Percentiles rank a stretch among this genome's conserved stretches.
phyloP scores from a whole-genome alignment of 2,113 vertebrate genomes.

The Notothenia coriiceps region DNA sequence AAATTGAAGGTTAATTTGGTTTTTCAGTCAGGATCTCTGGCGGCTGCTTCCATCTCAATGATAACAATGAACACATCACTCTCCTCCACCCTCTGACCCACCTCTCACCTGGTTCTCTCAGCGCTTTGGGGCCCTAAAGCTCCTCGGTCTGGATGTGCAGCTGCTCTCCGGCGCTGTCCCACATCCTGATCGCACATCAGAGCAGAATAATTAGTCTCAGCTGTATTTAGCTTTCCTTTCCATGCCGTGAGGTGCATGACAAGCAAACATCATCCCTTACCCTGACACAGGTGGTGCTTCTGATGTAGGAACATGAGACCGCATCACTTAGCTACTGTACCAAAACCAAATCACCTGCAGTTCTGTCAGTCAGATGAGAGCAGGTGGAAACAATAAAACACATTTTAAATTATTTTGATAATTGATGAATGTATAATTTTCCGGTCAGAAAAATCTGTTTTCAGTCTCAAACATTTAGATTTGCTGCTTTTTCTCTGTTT shows the following conservation, averaged over 20 bases:
- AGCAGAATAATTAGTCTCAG: constrained; percentile 74
- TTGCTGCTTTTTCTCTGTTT: too few species aligned
- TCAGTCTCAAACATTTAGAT: too few species aligned
- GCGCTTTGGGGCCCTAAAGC: constrained; percentile 46
- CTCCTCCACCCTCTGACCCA: constrained; percentile 24
- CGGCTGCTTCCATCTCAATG: constrained; percentile 8
- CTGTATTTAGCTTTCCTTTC: constrained; percentile 63
- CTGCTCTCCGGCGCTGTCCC: constrained; percentile 53
- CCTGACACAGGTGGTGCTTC: neutral
- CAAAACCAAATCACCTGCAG: neutral
- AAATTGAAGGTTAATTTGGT: constrained; percentile 40
- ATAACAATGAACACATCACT: constrained; percentile 7
- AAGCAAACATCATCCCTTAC: constrained; percentile 23
- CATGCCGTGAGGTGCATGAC: constrained; percentile 45
- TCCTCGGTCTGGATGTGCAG: constrained; percentile 53
- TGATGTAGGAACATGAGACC: neutral
- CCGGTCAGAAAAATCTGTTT: too few species aligned
- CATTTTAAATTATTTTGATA: too few species aligned
- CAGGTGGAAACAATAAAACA: neutral
- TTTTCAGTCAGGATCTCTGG: constrained; percentile 18
- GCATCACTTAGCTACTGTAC: neutral
- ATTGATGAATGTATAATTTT: too few species aligned
- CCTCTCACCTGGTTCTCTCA: constrained; percentile 32
- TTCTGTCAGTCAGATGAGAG: neutral
- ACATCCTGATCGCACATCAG: constrained; percentile 62